Percentiles rank a stretch among this genome's conserved stretches.
phyloP scores from a whole-genome alignment of 2,888 invertebrate species.

The Aleiodes leptofemur region DNA sequence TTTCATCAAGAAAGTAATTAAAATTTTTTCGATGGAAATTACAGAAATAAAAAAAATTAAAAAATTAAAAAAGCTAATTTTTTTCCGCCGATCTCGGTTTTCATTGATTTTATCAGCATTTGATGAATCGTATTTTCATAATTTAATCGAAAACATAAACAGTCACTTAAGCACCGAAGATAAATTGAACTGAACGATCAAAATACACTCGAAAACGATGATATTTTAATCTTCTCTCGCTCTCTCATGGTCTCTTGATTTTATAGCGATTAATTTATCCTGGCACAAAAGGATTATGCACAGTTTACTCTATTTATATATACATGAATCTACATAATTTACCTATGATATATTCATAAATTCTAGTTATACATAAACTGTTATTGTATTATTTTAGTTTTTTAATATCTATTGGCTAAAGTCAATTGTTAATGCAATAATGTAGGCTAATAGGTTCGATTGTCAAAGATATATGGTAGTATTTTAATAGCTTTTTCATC shows the following conservation, averaged over 20 bases:
- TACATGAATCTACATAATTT: constrained; percentile 40
- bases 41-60: too few relatives aligned
- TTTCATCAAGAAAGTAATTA: too few relatives aligned
- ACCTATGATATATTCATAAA: constrained; percentile 46
- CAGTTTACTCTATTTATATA: constrained; percentile 4
- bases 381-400: constrained; percentile 33
- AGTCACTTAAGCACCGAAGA: too few relatives aligned
- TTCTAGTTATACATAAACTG: constrained; percentile 39
- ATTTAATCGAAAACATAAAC: neutral
- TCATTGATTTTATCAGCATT: too few relatives aligned
- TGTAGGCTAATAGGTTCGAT: constrained; percentile 61
- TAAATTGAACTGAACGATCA: neutral
- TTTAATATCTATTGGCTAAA: neutral
- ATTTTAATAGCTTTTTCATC: constrained; percentile 42
- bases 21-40: too few relatives aligned
- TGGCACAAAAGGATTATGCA: neutral
- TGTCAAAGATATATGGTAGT: constrained; percentile 67
- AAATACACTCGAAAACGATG: constrained; percentile 3
- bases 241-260: constrained; percentile 10
- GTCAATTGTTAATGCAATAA: constrained; percentile 38
- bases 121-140: constrained; percentile 11
- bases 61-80: too few relatives aligned
- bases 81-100: too few relatives aligned
- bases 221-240: neutral
- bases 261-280: neutral